Base-by-base conservation (phyloP, 2,113 vertebrate genomes). In the Mohoua ochrocephala region DNA sequence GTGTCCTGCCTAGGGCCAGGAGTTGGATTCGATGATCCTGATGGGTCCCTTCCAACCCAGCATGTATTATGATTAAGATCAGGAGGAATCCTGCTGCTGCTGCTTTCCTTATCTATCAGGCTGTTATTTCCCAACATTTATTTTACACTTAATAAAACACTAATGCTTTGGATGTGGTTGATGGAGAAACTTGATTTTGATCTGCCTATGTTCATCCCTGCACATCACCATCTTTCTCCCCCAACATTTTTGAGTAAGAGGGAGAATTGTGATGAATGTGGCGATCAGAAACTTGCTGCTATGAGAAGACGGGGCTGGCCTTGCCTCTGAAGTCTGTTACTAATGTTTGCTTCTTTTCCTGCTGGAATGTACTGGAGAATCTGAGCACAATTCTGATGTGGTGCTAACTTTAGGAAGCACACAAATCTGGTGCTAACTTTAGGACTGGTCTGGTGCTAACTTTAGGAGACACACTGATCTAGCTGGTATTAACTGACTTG, bases 121-220 rank as follows among this genome's bases (percentile, higher is more conserved):
- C 71, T 86, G 15, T 81, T 67, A 67, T 13, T 93, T 76, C 42
- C 54, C n/a, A 59, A 11, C n/a, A 4, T 49, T 70, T 88, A n/a
- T 81, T 89, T 93, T 56, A 67, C 39, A 31, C 42, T 70, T 78
- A 57, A 42, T 44, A 87, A 77, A 80, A 41, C 57, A 41, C 2
- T 2, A 84, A 70, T 2, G 6, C 42, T 87, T 89, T 89, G 52
- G 84, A 84, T 28, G 13, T 67, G 42, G 35, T 67, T 68, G 63
- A 28, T 81, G 64, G 83, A 91, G 33, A 83, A 96, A 90, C 59
- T 74, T 85, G 42, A 73, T 81, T 92, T 93, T 95, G 77, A 80
- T 89, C 85, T 89, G 81, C 27, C 33, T 39, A 2, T 64, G 47
- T 77, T 95, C 84, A 87, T 86, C 23, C 15, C 22, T 67, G 39